Evolutionary conservation across 2,888 invertebrate genomes (phyloP).

Genomic region (Drosophila niveifrons): DNA sequence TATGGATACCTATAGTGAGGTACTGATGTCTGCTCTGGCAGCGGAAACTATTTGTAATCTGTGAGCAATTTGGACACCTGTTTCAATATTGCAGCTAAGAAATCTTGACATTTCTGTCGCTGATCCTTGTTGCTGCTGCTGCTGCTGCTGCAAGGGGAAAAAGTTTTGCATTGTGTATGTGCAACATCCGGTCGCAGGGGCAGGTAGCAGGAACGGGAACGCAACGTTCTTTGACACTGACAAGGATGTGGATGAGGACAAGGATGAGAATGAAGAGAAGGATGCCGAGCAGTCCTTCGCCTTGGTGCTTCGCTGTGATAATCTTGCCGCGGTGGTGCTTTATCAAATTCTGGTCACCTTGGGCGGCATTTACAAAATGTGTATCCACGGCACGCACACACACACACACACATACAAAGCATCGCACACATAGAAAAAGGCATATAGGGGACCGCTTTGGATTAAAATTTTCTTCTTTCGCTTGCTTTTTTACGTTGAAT

Average conservation of each 20-base stretch:
- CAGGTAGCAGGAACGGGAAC: conserved; percentile 44
- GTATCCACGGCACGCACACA: conserved; percentile 64
- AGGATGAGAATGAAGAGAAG: conserved; percentile 9
- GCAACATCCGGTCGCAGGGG: conserved; percentile 58
- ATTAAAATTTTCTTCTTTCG: conserved; percentile 75
- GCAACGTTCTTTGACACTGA: conserved; percentile 37
- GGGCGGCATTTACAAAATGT: conserved; percentile 75
- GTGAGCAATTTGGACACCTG: conserved; percentile 72
- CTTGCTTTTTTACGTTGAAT: conserved; percentile 59
- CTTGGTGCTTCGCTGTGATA: conserved; percentile 53
- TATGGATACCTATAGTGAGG: background rate
- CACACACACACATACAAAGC: conserved; percentile 33
- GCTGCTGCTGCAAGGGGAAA: conserved; percentile 5
- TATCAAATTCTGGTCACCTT: conserved; percentile 77
- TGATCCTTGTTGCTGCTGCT: conserved; percentile 46
- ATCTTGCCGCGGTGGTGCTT: conserved; percentile 74
- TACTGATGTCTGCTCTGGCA: conserved; percentile 18
- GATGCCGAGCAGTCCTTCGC: conserved; percentile 9
- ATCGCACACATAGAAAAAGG: conserved; percentile 29
- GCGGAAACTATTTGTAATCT: conserved; percentile 64
- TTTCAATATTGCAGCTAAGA: conserved; percentile 73
- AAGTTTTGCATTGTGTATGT: conserved; percentile 51
- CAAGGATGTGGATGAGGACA: conserved; percentile 40
- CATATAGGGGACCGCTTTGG: conserved; percentile 69
- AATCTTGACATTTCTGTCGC: conserved; percentile 59